Conservation (phyloP, 2,113 vertebrate species). For the Cephalopterus ornatus region DNA sequence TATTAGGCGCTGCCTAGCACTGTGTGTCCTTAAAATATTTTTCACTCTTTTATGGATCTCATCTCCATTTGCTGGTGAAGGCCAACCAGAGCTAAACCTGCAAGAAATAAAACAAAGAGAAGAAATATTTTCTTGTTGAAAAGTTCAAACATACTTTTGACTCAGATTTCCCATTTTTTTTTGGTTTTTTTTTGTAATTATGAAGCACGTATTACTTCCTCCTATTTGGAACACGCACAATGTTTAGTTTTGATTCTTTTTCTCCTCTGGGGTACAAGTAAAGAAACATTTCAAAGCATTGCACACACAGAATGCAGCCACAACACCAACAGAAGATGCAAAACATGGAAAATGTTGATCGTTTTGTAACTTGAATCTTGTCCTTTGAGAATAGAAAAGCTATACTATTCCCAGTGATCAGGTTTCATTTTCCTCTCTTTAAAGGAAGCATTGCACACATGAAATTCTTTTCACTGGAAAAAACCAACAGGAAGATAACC, state of each 20-base stretch:
- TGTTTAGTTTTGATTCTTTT: not conserved
- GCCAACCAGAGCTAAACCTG: conserved; percentile 81
- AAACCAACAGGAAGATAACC: not conserved
- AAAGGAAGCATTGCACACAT: not conserved
- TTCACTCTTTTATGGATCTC: conserved; percentile 91
- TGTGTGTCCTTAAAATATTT: conserved; percentile 87
- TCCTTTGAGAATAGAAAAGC: not conserved
- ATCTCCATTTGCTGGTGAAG: conserved; percentile 80
- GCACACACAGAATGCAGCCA: not conserved
- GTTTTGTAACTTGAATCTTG: not conserved
- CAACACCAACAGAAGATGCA: not conserved
- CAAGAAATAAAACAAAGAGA: conserved; percentile 29
- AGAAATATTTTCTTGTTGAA: not conserved
- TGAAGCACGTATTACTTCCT: not conserved
- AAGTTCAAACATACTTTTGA: not conserved
- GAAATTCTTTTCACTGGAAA: not conserved
- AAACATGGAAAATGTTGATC: not conserved
- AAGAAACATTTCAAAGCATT: not conserved
- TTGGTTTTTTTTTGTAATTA: not conserved
- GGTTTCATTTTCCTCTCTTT: not conserved
- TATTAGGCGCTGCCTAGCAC: conserved; percentile 67
- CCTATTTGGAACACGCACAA: not conserved
- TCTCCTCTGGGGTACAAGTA: not conserved
- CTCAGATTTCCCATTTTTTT: not conserved
- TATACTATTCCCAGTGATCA: not conserved